phyloP scores from a whole-genome alignment of 1,140 invertebrate species.

The Euura lappo region DNA sequence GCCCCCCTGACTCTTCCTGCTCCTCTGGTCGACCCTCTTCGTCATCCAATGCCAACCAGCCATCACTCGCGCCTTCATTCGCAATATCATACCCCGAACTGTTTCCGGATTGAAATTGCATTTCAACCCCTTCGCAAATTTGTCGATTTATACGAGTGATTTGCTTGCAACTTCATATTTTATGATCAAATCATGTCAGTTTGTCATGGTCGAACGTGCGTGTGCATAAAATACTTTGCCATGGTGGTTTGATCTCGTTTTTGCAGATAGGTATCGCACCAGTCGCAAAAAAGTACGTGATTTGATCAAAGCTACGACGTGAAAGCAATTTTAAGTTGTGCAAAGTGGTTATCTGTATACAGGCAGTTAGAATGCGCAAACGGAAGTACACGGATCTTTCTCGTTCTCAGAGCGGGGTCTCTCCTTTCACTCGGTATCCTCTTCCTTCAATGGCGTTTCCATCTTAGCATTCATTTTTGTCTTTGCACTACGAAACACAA shows the following conservation, averaged over 20 bases:
- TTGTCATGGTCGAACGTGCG: too few species aligned
- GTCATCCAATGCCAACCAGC: neutral
- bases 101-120: slow-evolving; percentile 60
- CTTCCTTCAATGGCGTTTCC: slow-evolving; percentile 21
- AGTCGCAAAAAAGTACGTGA: too few species aligned
- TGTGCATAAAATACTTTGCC: too few species aligned
- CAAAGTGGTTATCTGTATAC: too few species aligned
- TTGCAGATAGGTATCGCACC: too few species aligned
- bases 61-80: slow-evolving; percentile 9
- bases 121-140: slow-evolving; percentile 28
- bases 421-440: slow-evolving; percentile 29
- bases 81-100: slow-evolving; percentile 23
- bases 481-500: slow-evolving; percentile 34
- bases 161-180: too few species aligned
- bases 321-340: too few species aligned
- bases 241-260: too few species aligned
- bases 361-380: neutral
- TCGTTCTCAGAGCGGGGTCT: slow-evolving; percentile 12
- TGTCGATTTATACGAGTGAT: too few species aligned
- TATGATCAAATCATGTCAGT: too few species aligned
- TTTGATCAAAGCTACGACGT: too few species aligned
- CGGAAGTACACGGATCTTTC: neutral
- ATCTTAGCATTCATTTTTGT: slow-evolving; percentile 41
- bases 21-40: slow-evolving; percentile 15
- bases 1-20: slow-evolving; percentile 37